Percentiles rank a stretch among this genome's conserved stretches.
Conservation (phyloP, 2,113 vertebrate species). For the Phasianus colchicus region DNA sequence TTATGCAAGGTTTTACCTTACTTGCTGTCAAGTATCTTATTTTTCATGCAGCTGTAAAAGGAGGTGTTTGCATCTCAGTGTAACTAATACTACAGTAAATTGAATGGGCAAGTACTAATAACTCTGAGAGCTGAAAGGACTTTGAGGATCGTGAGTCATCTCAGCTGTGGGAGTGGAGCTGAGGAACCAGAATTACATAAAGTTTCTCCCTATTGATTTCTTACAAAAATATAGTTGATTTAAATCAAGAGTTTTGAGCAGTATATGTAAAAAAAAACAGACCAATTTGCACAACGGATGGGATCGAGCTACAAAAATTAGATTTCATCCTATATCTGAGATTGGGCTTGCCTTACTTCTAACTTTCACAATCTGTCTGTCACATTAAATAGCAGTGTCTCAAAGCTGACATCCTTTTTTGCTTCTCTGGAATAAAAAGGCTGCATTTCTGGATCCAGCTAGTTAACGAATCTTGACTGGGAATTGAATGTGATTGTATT, state of each 20-base stretch:
- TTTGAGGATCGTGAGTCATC: background rate
- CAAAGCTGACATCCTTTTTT: background rate
- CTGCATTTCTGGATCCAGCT: background rate
- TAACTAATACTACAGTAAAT: background rate
- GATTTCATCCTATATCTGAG: background rate
- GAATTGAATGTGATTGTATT: background rate
- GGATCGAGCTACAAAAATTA: background rate
- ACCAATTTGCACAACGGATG: background rate
- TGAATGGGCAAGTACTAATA: background rate
- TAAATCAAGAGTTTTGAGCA: background rate
- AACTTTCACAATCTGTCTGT: background rate
- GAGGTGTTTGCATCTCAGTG: background rate
- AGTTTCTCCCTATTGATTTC: background rate
- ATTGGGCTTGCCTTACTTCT: background rate
- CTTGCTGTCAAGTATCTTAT: slow-evolving; percentile 16
- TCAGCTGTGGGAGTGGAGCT: background rate
- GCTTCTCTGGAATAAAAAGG: background rate
- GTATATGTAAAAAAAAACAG: background rate
- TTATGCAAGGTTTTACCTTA: background rate
- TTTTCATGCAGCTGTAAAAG: slow-evolving; percentile 9
- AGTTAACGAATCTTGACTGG: background rate
- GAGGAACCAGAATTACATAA: background rate
- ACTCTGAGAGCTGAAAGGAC: background rate
- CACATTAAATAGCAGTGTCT: background rate
- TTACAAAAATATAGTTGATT: background rate